phyloP scores from a whole-genome alignment of 2,113 vertebrate species.

The Callipepla californica region DNA sequence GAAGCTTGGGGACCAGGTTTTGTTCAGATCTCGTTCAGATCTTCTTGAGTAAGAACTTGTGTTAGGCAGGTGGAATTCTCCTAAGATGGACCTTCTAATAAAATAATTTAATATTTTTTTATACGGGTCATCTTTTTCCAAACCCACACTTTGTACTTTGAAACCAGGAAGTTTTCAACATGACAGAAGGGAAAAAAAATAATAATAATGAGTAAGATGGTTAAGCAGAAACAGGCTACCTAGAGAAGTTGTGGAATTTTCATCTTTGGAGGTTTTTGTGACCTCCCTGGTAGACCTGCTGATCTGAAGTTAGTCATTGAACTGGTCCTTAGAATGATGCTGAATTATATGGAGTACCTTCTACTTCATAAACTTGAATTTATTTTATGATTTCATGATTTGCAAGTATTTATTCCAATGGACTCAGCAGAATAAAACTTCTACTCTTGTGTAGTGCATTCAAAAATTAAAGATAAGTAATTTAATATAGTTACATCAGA shows the following conservation, averaged over 20 bases:
- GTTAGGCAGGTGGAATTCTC: not conserved
- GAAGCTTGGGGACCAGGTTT: not conserved
- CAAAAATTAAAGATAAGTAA: not conserved
- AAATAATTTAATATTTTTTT: no score
- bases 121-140: not conserved
- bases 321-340: not conserved
- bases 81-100: not conserved
- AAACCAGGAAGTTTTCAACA: not conserved
- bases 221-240: not conserved
- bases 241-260: not conserved
- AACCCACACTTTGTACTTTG: not conserved
- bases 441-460: fast-evolving
- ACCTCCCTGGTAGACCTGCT: fast-evolving
- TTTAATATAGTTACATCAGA: not conserved
- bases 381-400: not conserved
- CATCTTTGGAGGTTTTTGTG: not conserved
- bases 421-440: not conserved
- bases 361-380: not conserved
- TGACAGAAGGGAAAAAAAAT: not conserved
- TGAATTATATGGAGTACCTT: not conserved
- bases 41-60: not conserved
- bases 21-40: not conserved
- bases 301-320: not conserved
- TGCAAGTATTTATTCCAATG: not conserved
- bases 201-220: fast-evolving